Conservation (phyloP, 2,113 vertebrate species). For the Malurus melanocephalus region DNA sequence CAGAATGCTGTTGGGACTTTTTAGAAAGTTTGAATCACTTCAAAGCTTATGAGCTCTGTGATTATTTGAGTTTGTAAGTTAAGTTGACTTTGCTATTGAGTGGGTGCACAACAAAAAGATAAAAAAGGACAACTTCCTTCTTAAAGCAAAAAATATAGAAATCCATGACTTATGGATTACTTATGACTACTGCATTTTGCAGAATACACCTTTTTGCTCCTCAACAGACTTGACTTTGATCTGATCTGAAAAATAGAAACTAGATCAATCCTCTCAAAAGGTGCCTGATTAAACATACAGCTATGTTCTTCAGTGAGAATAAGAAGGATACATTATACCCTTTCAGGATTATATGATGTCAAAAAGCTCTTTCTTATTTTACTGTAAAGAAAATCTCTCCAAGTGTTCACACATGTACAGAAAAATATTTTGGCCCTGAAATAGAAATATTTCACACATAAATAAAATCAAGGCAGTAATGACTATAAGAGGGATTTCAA, state of each 20-base stretch:
- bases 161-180: not conserved
- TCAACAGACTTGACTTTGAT: not conserved
- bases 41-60: not conserved
- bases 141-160: not conserved
- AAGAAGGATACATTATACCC: not conserved
- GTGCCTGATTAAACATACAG: not conserved
- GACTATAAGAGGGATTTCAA: not conserved
- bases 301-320: not conserved
- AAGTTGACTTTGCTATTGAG: not conserved
- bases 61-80: not conserved
- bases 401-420: not conserved
- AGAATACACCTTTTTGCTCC: not conserved
- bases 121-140: not conserved
- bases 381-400: not conserved
- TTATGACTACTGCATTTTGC: not conserved
- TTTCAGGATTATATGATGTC: not conserved
- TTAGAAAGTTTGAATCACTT: constrained; percentile 5
- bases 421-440: not conserved
- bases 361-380: not conserved
- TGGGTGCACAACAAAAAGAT: not conserved
- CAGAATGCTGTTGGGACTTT: not conserved
- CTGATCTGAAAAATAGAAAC: not conserved
- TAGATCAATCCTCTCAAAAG: not conserved
- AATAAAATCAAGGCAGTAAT: not conserved
- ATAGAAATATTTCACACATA: not conserved